phyloP scores from a whole-genome alignment of 1,140 invertebrate genomes.

The Nixonia krombeini region DNA sequence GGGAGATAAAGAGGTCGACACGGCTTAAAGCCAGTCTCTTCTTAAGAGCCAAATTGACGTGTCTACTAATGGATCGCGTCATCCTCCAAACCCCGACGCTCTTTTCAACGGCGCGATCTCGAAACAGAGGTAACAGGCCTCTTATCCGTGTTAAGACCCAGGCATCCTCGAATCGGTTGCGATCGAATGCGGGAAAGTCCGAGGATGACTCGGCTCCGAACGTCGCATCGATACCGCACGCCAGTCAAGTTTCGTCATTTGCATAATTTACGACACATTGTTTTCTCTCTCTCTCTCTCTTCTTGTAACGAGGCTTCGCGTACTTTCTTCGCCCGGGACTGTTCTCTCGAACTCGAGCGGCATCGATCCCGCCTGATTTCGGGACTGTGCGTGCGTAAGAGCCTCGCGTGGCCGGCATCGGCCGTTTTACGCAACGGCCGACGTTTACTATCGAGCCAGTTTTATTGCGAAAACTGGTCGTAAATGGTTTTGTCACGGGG shows the following conservation, averaged over 20 bases:
- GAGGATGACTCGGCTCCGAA: constrained; percentile 23
- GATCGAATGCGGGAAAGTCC: constrained; percentile 49
- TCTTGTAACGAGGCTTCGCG: too few relatives aligned
- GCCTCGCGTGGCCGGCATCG: too few relatives aligned
- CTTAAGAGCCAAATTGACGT: constrained; percentile 70
- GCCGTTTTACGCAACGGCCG: constrained; percentile 3
- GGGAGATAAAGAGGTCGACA: constrained; percentile 45
- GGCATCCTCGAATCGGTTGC: constrained; percentile 42
- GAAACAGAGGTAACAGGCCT: constrained; percentile 56
- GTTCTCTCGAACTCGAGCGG: too few relatives aligned
- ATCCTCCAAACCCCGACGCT: constrained; percentile 49
- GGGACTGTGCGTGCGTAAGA: too few relatives aligned
- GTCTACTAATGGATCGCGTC: constrained; percentile 71
- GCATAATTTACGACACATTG: constrained; percentile 5
- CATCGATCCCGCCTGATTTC: too few relatives aligned
- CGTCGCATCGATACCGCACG: constrained; percentile 19
- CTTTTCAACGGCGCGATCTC: constrained; percentile 46
- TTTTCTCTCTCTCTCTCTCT: not conserved
- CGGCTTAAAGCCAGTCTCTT: constrained; percentile 65
- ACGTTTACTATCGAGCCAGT: constrained; percentile 15
- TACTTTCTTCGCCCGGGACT: too few relatives aligned
- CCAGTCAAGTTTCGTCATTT: constrained; percentile 25
- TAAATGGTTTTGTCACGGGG: constrained; percentile 63
- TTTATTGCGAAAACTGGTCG: constrained; percentile 30
- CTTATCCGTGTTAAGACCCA: constrained; percentile 52